Conservation (phyloP, 2,797 vertebrate species). For the Ibycter americanus region DNA sequence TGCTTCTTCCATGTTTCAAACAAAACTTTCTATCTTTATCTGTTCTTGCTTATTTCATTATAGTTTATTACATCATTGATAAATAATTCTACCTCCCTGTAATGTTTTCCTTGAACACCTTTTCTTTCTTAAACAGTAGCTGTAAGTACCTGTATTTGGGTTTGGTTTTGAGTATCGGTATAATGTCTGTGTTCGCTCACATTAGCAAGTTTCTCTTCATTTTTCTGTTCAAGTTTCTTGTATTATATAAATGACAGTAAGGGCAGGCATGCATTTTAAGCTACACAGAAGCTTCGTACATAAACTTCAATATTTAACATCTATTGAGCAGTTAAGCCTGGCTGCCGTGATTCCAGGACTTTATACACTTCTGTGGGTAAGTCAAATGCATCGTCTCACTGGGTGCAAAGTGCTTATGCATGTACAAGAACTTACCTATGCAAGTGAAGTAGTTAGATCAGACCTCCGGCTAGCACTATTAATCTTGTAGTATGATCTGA, state of each 20-base stretch:
- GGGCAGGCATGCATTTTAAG: neutral
- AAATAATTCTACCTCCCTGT: neutral
- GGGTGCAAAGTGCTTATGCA: neutral
- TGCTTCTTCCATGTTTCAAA: neutral
- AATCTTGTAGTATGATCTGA: neutral
- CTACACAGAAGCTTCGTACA: neutral
- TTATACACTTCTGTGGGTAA: accelerated
- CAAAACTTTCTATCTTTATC: neutral
- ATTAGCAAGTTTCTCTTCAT: neutral
- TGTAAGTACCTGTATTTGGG: neutral
- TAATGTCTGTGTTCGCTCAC: neutral
- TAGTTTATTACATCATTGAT: neutral
- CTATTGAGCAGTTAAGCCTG: neutral
- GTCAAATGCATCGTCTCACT: neutral
- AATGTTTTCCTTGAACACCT: neutral
- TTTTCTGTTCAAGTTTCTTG: neutral
- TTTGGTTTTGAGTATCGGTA: neutral
- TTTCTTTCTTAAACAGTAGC: neutral
- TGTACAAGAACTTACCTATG: neutral
- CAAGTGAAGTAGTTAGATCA: neutral
- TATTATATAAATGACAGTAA: neutral
- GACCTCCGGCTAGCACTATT: neutral
- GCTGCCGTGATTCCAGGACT: neutral
- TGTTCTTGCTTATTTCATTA: neutral
- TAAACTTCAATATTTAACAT: neutral